phyloP scores from a whole-genome alignment of 2,888 invertebrate species.

The Diarsia brunnea region DNA sequence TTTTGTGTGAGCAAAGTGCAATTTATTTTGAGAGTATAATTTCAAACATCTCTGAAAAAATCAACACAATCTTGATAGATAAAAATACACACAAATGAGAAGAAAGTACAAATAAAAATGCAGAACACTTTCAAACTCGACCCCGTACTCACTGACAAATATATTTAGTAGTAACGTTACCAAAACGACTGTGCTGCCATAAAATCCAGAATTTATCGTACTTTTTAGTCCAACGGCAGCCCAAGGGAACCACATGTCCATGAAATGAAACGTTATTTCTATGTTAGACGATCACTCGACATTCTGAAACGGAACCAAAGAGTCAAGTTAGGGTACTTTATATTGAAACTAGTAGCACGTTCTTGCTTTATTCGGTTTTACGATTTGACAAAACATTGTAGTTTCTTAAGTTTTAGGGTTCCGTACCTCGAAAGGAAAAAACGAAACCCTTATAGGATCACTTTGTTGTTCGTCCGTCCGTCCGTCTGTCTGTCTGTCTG shows the following conservation, averaged over 20 bases:
- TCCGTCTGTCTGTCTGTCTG: too few relatives aligned
- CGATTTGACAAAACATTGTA: background rate
- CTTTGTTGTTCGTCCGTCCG: too few relatives aligned
- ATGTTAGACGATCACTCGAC: constrained; percentile 52
- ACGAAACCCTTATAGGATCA: too few relatives aligned
- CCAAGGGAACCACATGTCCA: constrained; percentile 54
- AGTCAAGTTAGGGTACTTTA: constrained; percentile 3
- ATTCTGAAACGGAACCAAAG: constrained; percentile 39
- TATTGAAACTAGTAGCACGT: background rate
- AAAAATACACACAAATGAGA: constrained; percentile 4
- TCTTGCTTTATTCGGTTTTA: background rate
- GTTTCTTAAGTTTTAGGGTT: too few relatives aligned
- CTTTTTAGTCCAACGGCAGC: constrained; percentile 52
- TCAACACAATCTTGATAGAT: background rate
- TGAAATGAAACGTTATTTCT: constrained; percentile 61
- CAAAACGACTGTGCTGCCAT: constrained; percentile 39
- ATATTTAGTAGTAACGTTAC: constrained; percentile 29
- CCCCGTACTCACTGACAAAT: constrained; percentile 15
- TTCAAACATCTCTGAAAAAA: background rate
- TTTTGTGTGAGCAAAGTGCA: background rate
- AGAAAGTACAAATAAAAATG: constrained; percentile 16
- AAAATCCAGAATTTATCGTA: constrained; percentile 52
- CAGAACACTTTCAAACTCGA: constrained; percentile 2
- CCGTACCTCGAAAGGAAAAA: too few relatives aligned
- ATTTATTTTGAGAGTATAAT: background rate